phyloP scores from a whole-genome alignment of 2,888 invertebrate species.

The Linyphia triangularis region DNA sequence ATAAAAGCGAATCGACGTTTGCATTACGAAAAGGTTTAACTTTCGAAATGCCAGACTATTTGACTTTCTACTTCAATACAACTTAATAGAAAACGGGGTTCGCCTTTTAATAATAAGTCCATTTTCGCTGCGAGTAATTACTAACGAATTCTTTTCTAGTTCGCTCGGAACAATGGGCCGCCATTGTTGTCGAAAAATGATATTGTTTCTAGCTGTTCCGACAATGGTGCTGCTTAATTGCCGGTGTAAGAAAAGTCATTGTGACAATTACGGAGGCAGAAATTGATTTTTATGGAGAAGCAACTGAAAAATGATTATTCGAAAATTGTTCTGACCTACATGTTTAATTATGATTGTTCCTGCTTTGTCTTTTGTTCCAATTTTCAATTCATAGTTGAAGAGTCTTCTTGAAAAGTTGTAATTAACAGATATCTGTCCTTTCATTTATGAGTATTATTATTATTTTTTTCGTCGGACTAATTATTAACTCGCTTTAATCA shows the following conservation, averaged over 20 bases:
- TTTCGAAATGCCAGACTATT: conserved; percentile 66
- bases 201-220: conserved; percentile 69
- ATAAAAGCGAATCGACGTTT: conserved; percentile 69
- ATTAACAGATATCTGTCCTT: conserved; percentile 69
- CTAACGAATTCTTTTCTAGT: conserved; percentile 64
- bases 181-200: conserved; percentile 72
- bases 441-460: conserved; percentile 3
- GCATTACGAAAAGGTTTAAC: conserved; percentile 71
- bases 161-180: conserved; percentile 16
- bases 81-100: conserved; percentile 57
- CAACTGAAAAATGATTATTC: conserved; percentile 74
- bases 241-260: conserved; percentile 72
- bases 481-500: conserved; percentile 67
- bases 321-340: conserved; percentile 74
- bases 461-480: conserved; percentile 47
- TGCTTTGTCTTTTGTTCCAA: conserved; percentile 37
- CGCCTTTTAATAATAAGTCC: conserved; percentile 71
- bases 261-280: conserved; percentile 64
- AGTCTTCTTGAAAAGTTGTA: conserved; percentile 71
- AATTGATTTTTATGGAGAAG: conserved; percentile 70
- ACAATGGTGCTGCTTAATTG: conserved; percentile 68
- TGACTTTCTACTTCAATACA: conserved; percentile 67
- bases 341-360: conserved; percentile 74
- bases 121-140: conserved; percentile 69
- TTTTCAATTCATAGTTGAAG: conserved; percentile 31